A percentile compares a stretch with the other conserved stretches of the same genome.
Conservation (phyloP, 2,113 vertebrate species). For the Galeopterus variegatus region DNA sequence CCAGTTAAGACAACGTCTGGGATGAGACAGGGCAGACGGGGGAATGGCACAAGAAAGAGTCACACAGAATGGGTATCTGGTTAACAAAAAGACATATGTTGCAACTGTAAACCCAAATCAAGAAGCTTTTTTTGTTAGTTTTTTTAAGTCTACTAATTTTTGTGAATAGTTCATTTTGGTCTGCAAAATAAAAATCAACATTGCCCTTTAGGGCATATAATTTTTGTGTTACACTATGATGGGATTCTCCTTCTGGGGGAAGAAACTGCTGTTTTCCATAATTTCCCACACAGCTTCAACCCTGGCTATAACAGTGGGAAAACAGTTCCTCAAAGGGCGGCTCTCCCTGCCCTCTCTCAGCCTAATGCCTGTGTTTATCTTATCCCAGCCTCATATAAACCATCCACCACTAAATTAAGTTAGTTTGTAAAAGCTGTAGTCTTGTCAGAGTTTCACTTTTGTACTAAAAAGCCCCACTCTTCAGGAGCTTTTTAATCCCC, state of each 20-base stretch:
- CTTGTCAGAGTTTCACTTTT: slow-evolving; percentile 23
- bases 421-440: slow-evolving; percentile 65
- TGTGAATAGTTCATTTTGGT: background rate
- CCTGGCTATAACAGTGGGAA: background rate
- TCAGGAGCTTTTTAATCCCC: slow-evolving; percentile 1
- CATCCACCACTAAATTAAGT: slow-evolving; percentile 66
- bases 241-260: too few species aligned
- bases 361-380: slow-evolving; percentile 40
- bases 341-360: background rate
- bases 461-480: slow-evolving; percentile 49
- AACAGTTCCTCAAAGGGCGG: background rate
- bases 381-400: slow-evolving; percentile 75
- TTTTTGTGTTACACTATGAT: too few species aligned
- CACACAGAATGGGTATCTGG: background rate
- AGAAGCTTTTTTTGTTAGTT: background rate
- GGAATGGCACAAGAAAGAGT: background rate
- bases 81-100: background rate
- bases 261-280: too few species aligned
- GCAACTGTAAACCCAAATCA: background rate
- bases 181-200: background rate
- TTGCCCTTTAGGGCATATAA: background rate
- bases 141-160: background rate
- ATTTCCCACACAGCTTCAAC: background rate
- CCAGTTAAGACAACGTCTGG: background rate
- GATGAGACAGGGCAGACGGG: background rate